phyloP scores from a whole-genome alignment of 1,140 invertebrate species.

The Lepidurus couesii region DNA sequence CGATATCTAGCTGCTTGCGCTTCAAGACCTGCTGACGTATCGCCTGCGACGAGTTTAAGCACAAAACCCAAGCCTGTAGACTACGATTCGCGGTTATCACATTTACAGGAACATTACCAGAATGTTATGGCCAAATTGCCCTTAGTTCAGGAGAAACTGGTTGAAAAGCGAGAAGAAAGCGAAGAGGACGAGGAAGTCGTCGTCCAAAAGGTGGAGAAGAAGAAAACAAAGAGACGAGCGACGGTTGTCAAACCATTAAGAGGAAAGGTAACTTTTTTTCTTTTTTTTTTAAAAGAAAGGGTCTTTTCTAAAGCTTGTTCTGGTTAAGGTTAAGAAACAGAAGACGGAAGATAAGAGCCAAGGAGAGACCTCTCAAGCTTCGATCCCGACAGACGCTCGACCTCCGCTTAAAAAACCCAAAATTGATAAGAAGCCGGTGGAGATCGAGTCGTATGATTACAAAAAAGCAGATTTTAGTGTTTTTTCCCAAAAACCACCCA shows the following conservation, averaged over 20 bases:
- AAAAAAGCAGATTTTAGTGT: background rate
- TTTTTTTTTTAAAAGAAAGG: background rate
- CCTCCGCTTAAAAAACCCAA: background rate
- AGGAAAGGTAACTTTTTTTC: background rate
- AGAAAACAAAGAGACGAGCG: background rate
- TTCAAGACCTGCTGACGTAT: background rate
- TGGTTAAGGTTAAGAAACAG: background rate
- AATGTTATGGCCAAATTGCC: background rate
- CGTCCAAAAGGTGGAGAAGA: background rate
- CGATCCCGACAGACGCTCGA: background rate
- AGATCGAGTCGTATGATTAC: background rate
- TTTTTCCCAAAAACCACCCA: background rate
- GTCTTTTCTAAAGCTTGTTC: background rate
- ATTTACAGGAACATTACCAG: background rate
- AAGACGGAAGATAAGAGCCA: conserved; percentile 3
- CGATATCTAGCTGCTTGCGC: background rate
- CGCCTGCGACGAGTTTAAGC: background rate
- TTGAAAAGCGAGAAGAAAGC: background rate
- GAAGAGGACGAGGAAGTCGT: background rate
- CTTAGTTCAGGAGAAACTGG: background rate
- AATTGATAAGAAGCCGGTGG: background rate
- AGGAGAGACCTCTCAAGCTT: background rate
- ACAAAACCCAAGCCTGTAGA: background rate
- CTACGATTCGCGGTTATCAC: background rate
- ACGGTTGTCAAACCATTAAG: background rate